Base-by-base conservation (phyloP, 2,888 invertebrate genomes). In the Tricholauxania praeusta region DNA sequence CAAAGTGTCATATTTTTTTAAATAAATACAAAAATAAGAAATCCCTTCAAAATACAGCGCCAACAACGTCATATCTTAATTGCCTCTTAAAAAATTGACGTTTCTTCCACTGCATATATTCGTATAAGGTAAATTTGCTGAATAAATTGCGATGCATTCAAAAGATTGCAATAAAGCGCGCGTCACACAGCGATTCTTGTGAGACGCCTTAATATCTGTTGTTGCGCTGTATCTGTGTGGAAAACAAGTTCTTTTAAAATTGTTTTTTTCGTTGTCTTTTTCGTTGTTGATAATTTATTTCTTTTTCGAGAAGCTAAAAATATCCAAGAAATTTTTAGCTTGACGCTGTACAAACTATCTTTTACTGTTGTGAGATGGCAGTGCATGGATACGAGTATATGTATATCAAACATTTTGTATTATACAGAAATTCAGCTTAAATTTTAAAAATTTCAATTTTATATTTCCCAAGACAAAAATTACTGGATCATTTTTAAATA, bases 1-100 rank as follows among this genome's bases (percentile, higher is more conserved):
- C 39, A 39, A 39, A 39, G 8, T 39, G 39, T 39, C n/a, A 53
- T 17, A 15, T 53, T 53, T n/a, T 53, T 53, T 12, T n/a, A 17
- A 53, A 17, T 10, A 15, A 53, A 53, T 53, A 15, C n/a, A 1
- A 8, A 53, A 53, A 53, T 0, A 28, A 28, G 22, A 17, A 53
- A 53, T 5, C 71, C n/a, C 49, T 19, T 14, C 47, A 49, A 53
- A 14, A 52, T 52, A 14, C 55, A 48, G 5, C 65, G 71, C 71
- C 71, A 71, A 65, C 57, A 59, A 17, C 71, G 71, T 59, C 71
- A 71, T 51, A 39, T 65, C 59, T 65, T 71, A 71, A 71, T 71
- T 51, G 47, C 52, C 19, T 51, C n/a, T 70, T 22, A 52, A 62
- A 15, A 39, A 53, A 70, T 53, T n/a, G 5, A 28, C 14, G 59